Conservation (phyloP, 2,797 vertebrate species). For the Lithobates pipiens region DNA sequence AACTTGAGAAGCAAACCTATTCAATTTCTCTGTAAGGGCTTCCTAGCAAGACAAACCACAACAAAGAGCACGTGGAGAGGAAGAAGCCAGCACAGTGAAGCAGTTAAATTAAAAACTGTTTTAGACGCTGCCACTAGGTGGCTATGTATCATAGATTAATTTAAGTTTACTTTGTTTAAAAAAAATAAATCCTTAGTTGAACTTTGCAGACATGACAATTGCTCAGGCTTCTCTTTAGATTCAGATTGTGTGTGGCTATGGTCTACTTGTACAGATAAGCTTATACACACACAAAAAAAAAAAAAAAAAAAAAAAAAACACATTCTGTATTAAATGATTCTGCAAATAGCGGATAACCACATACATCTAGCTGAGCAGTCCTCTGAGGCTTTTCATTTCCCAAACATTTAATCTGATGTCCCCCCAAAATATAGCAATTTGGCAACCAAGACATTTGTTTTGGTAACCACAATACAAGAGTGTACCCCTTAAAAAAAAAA, state of each 20-base stretch:
- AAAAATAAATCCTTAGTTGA: conserved; percentile 37
- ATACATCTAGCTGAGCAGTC: no score
- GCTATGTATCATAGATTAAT: conserved; percentile 67
- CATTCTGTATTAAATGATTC: no score
- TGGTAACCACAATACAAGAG: no score
- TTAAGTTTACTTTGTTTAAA: conserved; percentile 57
- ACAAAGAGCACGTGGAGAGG: not conserved
- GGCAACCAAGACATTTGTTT: no score
- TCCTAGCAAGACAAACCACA: not conserved
- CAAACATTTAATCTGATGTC: no score
- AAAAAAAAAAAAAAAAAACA: no score
- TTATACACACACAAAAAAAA: no score
- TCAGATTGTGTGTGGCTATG: not conserved
- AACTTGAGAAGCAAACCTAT: not conserved
- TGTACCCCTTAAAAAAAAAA: no score
- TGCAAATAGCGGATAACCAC: no score
- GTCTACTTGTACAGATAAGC: not conserved
- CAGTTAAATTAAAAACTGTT: conserved; percentile 11
- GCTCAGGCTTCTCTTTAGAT: not conserved
- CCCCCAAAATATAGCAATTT: no score
- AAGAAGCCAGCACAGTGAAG: conserved; percentile 3
- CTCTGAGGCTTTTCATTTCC: no score
- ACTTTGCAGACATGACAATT: conserved; percentile 3
- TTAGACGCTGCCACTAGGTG: conserved; percentile 67
- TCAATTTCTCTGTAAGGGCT: not conserved